Evolutionary conservation across 1,140 invertebrate genomes (phyloP), one percentile per base, ranked within the genome.

Genomic region (Eupristina koningsbergeri): DNA sequence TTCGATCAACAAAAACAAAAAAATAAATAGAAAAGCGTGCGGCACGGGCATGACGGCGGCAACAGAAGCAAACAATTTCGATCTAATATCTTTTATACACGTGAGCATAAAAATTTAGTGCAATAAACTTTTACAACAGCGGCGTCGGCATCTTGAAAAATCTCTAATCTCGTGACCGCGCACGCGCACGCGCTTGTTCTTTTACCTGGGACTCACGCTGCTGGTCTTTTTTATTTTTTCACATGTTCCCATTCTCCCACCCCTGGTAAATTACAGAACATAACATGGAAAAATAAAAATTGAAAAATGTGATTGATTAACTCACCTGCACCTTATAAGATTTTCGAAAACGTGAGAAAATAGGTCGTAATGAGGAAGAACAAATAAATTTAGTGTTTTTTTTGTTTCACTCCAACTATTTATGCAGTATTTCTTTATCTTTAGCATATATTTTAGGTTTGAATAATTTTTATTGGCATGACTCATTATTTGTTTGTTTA

Each of bases 91-190:
- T 53, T 53, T 69, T 80, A 67, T 64, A 75, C 50, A 50, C 80
- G 53, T 11, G 26, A 39, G 64, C 29, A 69, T 50, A 80, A 80
- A 80, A 80, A 71, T 39, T 29, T 29, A 34, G 53, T 3, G 83
- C 71, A 84, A 84, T 84, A 80, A 84, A 84, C 58, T 84, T 84
- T 84, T 84, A 84, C 78, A 80, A 58, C 81, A 26, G 0, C 71
- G 71, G 19, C 83, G 69, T 67, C 83, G 50, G 76, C 45, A 67
- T 76, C 58, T 82, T 74, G n/a, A 75, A 53, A 69, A 45, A 73
- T 80, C 77, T 69, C 53, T 36, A n/a, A n/a, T 71, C 64, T 80
- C 64, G 75, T 81, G 31, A 53, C 31, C 31, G 80, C 69, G 41
- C 71, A 50, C 58, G 71, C 80, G 80, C n/a, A 15, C 67, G 0